Conservation (phyloP, 2,888 invertebrate species). For the Cephus spinipes region DNA sequence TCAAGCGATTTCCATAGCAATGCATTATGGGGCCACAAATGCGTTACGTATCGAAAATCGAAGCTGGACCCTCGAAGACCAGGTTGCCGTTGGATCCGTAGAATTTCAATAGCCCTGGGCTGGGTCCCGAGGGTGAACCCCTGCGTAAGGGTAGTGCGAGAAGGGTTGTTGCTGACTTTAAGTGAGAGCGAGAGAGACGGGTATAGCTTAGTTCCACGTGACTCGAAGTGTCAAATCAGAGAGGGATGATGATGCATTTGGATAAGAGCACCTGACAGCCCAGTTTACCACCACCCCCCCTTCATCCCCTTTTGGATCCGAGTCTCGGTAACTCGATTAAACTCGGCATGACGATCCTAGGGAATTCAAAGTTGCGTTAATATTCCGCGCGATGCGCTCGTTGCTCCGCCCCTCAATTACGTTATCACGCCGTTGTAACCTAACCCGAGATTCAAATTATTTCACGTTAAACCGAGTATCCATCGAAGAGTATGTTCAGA, state of each 20-base stretch:
- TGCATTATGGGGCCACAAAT: conserved; percentile 26
- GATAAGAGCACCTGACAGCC: conserved; percentile 9
- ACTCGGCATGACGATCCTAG: no score
- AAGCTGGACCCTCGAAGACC: conserved; percentile 22
- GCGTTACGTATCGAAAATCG: conserved; percentile 37
- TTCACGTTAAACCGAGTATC: no score
- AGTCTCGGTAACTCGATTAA: no score
- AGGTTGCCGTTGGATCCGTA: background rate
- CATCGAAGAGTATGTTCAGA: no score
- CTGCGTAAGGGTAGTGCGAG: background rate
- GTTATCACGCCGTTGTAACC: no score
- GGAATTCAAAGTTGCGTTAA: no score
- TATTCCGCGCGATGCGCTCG: no score
- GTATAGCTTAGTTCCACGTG: background rate
- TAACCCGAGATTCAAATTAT: no score
- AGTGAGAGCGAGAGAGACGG: background rate
- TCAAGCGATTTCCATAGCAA: background rate
- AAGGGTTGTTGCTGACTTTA: background rate
- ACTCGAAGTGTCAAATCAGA: background rate
- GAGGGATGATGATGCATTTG: conserved; percentile 13
- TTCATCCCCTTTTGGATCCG: no score
- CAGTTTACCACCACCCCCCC: background rate
- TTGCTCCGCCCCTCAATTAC: no score
- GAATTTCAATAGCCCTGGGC: background rate
- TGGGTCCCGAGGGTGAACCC: no score